These are phyloP conservation scores for Calycopis cecrops DNA, from an alignment of 1,140 invertebrate genomes.

Conservation along the genomic window DNA sequence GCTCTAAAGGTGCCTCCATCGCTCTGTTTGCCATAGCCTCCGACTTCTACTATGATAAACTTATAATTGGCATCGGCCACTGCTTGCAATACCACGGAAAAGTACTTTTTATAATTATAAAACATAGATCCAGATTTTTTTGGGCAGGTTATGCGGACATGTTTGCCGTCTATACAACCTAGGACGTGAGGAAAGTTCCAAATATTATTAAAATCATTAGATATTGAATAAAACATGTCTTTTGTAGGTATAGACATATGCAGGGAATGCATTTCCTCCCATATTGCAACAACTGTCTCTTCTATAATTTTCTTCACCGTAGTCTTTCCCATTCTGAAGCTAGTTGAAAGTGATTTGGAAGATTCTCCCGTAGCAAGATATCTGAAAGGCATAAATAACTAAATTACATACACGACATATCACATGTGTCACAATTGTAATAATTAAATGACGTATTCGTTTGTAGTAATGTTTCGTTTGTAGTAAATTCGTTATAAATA, in stretches of 20 bases:
- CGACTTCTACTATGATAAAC: constrained; percentile 51
- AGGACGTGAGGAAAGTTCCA: constrained; percentile 12
- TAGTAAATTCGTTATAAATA: too few relatives aligned
- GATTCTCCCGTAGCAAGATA: constrained; percentile 13
- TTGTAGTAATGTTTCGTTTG: too few relatives aligned
- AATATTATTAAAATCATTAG: constrained; percentile 9
- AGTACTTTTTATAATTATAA: constrained; percentile 66
- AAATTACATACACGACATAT: too few relatives aligned
- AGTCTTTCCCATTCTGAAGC: constrained; percentile 4
- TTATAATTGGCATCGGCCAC: constrained; percentile 63
- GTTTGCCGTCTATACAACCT: constrained; percentile 43
- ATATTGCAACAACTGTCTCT: constrained; percentile 12
- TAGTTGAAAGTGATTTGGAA: constrained; percentile 8
- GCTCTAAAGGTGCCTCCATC: constrained; percentile 62
- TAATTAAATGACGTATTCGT: too few relatives aligned
- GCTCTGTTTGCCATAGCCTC: constrained; percentile 51
- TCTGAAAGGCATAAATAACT: too few relatives aligned
- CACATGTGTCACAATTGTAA: too few relatives aligned
- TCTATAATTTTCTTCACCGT: constrained; percentile 9
- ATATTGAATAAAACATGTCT: constrained; percentile 9
- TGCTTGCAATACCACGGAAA: constrained; percentile 65
- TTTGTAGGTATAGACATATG: constrained; percentile 5
- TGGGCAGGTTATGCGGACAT: constrained; percentile 35
- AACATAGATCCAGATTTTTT: constrained; percentile 44
- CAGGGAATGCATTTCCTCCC: too few relatives aligned